phyloP scores from a whole-genome alignment of 2,888 invertebrate genomes.

The Dryocosmus kuriphilus region DNA sequence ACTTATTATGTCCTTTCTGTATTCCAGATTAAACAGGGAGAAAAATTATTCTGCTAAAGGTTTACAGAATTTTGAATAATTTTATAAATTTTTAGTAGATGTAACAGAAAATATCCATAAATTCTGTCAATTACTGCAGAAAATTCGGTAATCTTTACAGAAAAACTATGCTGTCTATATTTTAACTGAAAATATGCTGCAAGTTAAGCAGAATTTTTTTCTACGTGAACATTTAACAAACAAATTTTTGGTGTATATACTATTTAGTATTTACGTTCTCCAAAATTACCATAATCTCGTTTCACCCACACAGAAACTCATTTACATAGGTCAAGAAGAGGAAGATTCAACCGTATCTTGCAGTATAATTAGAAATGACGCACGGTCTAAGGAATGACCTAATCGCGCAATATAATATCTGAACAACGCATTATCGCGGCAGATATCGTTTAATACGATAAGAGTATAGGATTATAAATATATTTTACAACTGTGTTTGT shows the following conservation, averaged over 20 bases:
- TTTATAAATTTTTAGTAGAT: too few species aligned
- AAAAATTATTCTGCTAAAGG: too few species aligned
- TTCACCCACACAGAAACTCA: slow-evolving; percentile 4
- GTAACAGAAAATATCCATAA: too few species aligned
- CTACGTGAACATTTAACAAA: neutral
- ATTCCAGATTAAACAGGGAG: too few species aligned
- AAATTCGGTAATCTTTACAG: too few species aligned
- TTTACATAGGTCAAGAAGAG: slow-evolving; percentile 63
- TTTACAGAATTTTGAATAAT: too few species aligned
- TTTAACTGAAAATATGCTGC: too few species aligned
- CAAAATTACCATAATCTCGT: neutral
- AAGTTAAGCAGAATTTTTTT: too few species aligned
- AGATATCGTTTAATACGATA: neutral
- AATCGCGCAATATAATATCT: slow-evolving; percentile 43
- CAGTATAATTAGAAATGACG: slow-evolving; percentile 70
- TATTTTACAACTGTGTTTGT: too few species aligned
- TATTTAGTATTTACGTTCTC: neutral
- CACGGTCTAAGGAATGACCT: slow-evolving; percentile 43
- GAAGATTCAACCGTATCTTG: slow-evolving; percentile 45
- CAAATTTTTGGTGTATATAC: neutral
- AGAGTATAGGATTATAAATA: too few species aligned
- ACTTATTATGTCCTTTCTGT: neutral
- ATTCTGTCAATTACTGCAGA: too few species aligned
- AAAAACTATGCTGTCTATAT: too few species aligned
- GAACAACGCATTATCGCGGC: neutral